phyloP scores from a whole-genome alignment of 2,888 invertebrate genomes.

The Malthinus seriepunctatus region DNA sequence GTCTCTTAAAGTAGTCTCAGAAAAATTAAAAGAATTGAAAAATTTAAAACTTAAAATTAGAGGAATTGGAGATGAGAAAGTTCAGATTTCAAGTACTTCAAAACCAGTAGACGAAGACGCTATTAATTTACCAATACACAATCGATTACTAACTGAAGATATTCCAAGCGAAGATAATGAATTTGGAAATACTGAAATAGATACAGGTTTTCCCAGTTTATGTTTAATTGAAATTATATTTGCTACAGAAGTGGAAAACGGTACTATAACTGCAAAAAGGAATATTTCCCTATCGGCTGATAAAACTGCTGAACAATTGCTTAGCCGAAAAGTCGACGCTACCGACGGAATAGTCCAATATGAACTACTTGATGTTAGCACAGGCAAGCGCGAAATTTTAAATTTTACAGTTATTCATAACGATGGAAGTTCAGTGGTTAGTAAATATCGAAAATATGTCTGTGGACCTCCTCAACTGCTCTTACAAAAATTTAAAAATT shows the following conservation, averaged over 20 bases:
- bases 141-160: no score
- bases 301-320: slow-evolving; percentile 18
- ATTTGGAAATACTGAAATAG: no score
- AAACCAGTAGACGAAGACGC: no score
- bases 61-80: no score
- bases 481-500: no score
- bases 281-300: slow-evolving; percentile 34
- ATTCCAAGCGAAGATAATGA: no score
- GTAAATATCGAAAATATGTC: slow-evolving; percentile 22
- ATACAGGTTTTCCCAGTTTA: slow-evolving; percentile 27
- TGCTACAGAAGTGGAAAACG: slow-evolving; percentile 17
- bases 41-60: no score
- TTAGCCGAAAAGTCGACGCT: neutral
- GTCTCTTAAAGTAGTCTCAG: no score
- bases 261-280: slow-evolving; percentile 7
- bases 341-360: slow-evolving; percentile 1
- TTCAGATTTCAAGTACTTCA: no score
- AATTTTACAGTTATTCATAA: slow-evolving; percentile 24
- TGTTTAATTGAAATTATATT: slow-evolving; percentile 34
- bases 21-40: no score
- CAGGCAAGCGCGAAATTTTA: slow-evolving; percentile 23
- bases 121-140: no score
- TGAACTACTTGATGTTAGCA: slow-evolving; percentile 12
- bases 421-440: slow-evolving; percentile 4
- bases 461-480: no score